Conservation (phyloP, 2,888 invertebrate genomes). For the Plebejus anna region DNA sequence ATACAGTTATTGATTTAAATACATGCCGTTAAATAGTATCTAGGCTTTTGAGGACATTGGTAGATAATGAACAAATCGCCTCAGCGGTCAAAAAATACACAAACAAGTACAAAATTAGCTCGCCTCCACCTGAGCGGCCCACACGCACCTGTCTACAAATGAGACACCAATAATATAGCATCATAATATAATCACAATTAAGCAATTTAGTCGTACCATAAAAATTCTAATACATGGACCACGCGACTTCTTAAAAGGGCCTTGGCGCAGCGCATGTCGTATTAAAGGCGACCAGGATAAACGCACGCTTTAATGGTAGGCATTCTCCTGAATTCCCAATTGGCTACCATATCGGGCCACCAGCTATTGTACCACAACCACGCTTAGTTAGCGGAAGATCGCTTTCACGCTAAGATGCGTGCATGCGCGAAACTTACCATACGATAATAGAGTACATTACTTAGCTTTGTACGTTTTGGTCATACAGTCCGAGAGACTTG, state of each 20-base stretch:
- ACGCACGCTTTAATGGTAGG: conserved; percentile 37
- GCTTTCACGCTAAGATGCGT: conserved; percentile 34
- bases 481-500: background rate
- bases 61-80: background rate
- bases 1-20: too few species aligned
- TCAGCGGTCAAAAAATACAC: background rate
- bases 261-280: conserved; percentile 47
- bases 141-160: background rate
- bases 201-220: conserved; percentile 33
- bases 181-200: conserved; percentile 1
- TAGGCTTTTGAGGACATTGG: too few species aligned
- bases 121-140: background rate
- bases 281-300: conserved; percentile 42
- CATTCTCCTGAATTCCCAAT: conserved; percentile 62
- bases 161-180: background rate
- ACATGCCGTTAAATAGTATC: too few species aligned
- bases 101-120: background rate
- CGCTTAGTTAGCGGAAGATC: conserved; percentile 33
- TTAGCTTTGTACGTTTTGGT: conserved; percentile 8
- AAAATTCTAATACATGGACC: conserved; percentile 37
- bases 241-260: conserved; percentile 36
- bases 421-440: conserved; percentile 25
- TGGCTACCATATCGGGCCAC: conserved; percentile 61
- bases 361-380: conserved; percentile 49
- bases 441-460: conserved; percentile 21